phyloP scores from a whole-genome alignment of 2,113 vertebrate species.

The Pimephales promelas region DNA sequence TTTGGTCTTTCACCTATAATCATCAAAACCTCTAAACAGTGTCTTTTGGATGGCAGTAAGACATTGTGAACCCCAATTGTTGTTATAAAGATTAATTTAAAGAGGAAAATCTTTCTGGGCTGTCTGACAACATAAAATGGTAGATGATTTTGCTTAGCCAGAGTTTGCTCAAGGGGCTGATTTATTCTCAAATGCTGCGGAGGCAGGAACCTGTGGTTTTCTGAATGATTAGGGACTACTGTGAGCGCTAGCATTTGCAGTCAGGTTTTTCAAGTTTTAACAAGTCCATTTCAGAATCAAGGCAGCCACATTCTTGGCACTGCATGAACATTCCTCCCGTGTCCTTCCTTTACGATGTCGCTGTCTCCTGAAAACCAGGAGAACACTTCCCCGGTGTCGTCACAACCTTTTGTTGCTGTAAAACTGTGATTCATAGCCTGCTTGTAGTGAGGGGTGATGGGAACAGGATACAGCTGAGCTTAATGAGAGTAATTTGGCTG shows the following conservation, averaged over 20 bases:
- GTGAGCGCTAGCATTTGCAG: neutral
- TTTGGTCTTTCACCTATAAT: neutral
- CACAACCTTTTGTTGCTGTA: constrained; percentile 51
- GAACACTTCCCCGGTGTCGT: neutral
- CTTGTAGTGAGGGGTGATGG: constrained; percentile 55
- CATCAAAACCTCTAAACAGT: neutral
- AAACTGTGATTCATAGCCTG: constrained; percentile 56
- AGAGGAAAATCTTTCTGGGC: constrained; percentile 5
- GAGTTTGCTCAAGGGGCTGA: neutral
- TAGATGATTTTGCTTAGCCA: constrained; percentile 18
- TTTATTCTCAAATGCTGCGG: neutral
- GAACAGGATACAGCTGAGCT: constrained; percentile 75
- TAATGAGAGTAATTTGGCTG: constrained; percentile 53
- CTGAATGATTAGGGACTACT: constrained; percentile 1
- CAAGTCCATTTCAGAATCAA: constrained; percentile 62
- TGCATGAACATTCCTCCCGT: constrained; percentile 20
- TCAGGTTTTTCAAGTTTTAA: constrained; percentile 64
- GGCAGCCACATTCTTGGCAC: constrained; percentile 59
- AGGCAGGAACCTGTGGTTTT: constrained; percentile 3
- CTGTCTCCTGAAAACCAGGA: constrained; percentile 1
- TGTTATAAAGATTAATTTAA: constrained; percentile 11
- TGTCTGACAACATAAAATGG: constrained; percentile 19
- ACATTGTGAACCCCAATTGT: neutral
- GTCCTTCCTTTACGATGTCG: constrained; percentile 35
- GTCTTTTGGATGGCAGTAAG: neutral